Evolutionary conservation across 2,888 invertebrate genomes (phyloP), one percentile per base, ranked within the genome.

Genomic region (Frankliniella fusca): DNA sequence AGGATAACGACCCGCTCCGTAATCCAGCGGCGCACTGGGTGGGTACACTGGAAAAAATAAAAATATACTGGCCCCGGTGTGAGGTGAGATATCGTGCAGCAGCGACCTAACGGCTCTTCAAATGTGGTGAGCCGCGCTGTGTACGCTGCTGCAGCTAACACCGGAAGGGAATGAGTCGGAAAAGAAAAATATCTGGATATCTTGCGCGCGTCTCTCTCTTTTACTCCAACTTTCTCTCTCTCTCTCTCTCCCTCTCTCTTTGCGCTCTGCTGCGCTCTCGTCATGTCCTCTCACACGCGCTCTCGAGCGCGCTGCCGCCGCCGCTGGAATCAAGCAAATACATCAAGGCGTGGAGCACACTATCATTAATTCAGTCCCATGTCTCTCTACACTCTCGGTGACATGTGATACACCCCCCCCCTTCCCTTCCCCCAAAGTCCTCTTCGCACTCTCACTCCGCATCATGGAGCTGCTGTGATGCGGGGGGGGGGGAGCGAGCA

Each of bases 361-460:
- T 70, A 76, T 76, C 70, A 76, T 76, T 76, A 76, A 76, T 76
- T 76, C 70, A 76, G 70, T 23, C 27, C 70, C 70, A 27, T 76
- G 70, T 76, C 70, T 76, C 70, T 76, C 70, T 23, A 23, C 70
- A 76, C 70, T 76, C 70, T 76, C 70, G 27, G 70, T 76, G 70
- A 76, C 70, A 76, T 27, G 70, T 27, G 11, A 27, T 27, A 79
- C 76, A 48, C 80, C 70, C 81, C 38, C 23, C 54, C 38, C 49
- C 81, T 79, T 70, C 81, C 80, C 80, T 49, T 80, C 81, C 70
- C 81, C 50, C 82, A 61, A 76, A 48, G 80, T 83, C 79, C 80
- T 80, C 48, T 82, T 82, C 65, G 65, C 80, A 61, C 70, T 11
- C 80, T 38, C 82, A 50, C 65, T 49, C 38, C 81, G 48, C 61